Conservation (phyloP, 2,888 invertebrate genomes). For the Lasioglossum oenotherae region DNA sequence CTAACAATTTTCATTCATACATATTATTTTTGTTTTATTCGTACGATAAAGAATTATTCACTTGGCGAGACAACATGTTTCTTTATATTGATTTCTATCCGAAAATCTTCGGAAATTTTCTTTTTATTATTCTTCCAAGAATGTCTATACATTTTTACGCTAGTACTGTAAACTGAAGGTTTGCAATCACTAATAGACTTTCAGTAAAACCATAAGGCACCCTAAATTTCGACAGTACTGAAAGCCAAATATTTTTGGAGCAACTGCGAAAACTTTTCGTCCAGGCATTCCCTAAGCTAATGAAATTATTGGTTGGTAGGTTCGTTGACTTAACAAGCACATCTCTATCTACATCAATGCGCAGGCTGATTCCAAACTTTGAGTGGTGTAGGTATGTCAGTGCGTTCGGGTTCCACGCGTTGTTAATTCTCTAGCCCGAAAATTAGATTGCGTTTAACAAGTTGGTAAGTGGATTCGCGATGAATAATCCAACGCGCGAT, state of each 20-base stretch:
- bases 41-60: too few relatives aligned
- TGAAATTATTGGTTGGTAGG: neutral
- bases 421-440: neutral
- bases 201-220: neutral
- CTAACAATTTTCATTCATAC: too few relatives aligned
- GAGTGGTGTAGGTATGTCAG: neutral
- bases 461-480: neutral
- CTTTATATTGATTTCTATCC: too few relatives aligned
- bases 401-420: neutral
- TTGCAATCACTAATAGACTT: neutral
- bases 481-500: neutral
- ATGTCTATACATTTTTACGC: too few relatives aligned
- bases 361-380: neutral
- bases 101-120: too few relatives aligned
- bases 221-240: neutral
- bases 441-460: constrained; percentile 7
- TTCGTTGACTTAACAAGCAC: neutral
- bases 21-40: too few relatives aligned
- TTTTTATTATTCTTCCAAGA: too few relatives aligned
- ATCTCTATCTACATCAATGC: neutral
- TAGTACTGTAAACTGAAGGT: neutral
- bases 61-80: too few relatives aligned
- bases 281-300: neutral
- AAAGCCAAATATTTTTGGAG: constrained; percentile 10
- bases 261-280: neutral